Base-by-base conservation (phyloP, 2,797 vertebrate species). In the Pseudomugil tenellus region DNA sequence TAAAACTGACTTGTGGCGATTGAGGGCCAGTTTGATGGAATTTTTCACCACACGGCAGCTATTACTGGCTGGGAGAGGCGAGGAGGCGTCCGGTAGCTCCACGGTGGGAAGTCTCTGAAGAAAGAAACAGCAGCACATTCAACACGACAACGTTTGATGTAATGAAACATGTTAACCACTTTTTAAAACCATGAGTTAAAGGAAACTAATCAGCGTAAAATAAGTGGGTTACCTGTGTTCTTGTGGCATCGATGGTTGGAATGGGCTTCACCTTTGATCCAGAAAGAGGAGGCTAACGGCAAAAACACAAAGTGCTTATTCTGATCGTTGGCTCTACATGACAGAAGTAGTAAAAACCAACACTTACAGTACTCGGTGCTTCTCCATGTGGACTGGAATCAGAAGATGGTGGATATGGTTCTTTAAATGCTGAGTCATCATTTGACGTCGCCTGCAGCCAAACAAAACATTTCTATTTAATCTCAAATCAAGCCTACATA, bases 11-110 rank as follows among this genome's bases (percentile, higher is more conserved):
- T 90, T 93, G 93, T 91, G 90, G 81, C 96, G 95, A 76, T 98
- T 99, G 73, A 99, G 96, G 31, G 97, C 98, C 84, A 99, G 93
- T 87, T 98, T 96, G 87, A 99, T 98, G 72, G 97, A 98, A 87
- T 98, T 98, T 85, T 98, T 99, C 76, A 98, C 95, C 23, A 99
- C 95, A 28, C 96, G 95, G 63, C 91, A 92, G 34, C 83, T 91
- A 79, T 95, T 97, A 84, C 92, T 98, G 80, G 96, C 92, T 62
- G 98, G 98, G 70, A 97, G 88, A 34, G 98, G 98, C 34, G 98
- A 98, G 32, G 97, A 97, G 56, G 95, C 94, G 77, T 99, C 98
- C 60, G 97, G 97, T 67, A 99, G 94, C 89, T 99, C 98, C 93
- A 98, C 97, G 91, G 96, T 99, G 81, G 96, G 92, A 87, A 98